These are phyloP conservation scores for Papilio helenus DNA, from an alignment of 1,140 invertebrate species.

Conservation along the genomic window DNA sequence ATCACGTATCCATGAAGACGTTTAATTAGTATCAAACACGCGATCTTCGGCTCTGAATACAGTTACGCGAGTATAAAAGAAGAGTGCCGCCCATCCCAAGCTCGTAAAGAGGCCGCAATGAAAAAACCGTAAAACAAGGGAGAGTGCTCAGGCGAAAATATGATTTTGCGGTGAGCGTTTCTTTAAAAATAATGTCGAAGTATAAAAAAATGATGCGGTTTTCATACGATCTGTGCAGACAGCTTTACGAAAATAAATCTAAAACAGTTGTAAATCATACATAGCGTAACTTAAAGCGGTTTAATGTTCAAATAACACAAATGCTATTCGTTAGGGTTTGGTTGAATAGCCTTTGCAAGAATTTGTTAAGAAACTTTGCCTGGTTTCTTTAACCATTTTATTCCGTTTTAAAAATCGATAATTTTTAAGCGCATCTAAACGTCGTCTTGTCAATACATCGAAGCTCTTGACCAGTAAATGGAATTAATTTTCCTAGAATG, in stretches of 20 bases:
- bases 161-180: slow-evolving; percentile 66
- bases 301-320: background rate
- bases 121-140: slow-evolving; percentile 77
- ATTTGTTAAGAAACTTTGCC: background rate
- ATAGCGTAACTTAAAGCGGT: background rate
- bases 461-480: slow-evolving; percentile 10
- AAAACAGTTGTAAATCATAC: slow-evolving; percentile 19
- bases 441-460: background rate
- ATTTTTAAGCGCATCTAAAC: background rate
- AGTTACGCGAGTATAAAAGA: slow-evolving; percentile 67
- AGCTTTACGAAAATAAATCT: slow-evolving; percentile 24
- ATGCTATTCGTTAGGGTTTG: background rate
- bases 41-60: slow-evolving; percentile 68
- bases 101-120: slow-evolving; percentile 75
- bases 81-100: slow-evolving; percentile 63
- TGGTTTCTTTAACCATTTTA: background rate
- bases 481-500: slow-evolving; percentile 11
- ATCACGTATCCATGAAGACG: slow-evolving; percentile 66
- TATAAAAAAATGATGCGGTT: slow-evolving; percentile 49
- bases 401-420: background rate
- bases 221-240: slow-evolving; percentile 25
- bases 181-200: slow-evolving; percentile 55
- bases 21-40: slow-evolving; percentile 78
- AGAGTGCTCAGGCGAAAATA: slow-evolving; percentile 66
- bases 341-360: background rate